Evolutionary conservation across 2,888 invertebrate genomes (phyloP), one percentile per base, ranked within the genome.

Genomic region (Arrhopalites spinosus): DNA sequence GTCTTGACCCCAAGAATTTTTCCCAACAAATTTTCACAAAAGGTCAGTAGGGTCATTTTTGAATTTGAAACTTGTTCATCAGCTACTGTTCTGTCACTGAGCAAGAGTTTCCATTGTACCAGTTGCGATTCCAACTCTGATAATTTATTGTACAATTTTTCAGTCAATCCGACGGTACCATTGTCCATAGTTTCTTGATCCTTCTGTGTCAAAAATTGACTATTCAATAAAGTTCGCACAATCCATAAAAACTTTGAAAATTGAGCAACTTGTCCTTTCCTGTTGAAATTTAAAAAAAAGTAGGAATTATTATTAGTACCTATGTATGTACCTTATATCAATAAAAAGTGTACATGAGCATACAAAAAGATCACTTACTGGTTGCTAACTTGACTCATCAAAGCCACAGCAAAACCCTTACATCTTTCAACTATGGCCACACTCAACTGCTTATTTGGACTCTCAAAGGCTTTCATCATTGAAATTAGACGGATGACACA

Each of bases 391-490:
- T 64, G 27, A 11, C 66, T 90, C 88, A 93, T 88, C 59, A 96
- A 86, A 83, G 96, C 92, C 23, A 91, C 89, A 0, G 93, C 89
- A 84, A 92, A 95, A 66, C 98, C 98, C 85, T 91, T 91, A 83
- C 95, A 93, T 70, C 95, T 88, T 83, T 96, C 95, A 69, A 93
- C 89, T 83, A 93, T 93, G 68, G 90, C 91, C 0, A 90, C 86
- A 0, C 94, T 94, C 66, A 97, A 86, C 83, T 96, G 96, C 81
- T 91, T 88, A 30, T 92, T 90, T 0, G 93, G 92, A 0, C 90
- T 89, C 56, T 89, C 86, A 7, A 93, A 84, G 0, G 90, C 88
- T 0, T 87, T 85, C 5, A 89, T 87, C 27, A 95, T 86, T 20
- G 89, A 87, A 68, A 91, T 88, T 77, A 91, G 87, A 64, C 93